Percentiles rank a stretch among this genome's conserved stretches.
Conservation (phyloP, 2,113 vertebrate species). For the Oncorhynchus nerka region DNA sequence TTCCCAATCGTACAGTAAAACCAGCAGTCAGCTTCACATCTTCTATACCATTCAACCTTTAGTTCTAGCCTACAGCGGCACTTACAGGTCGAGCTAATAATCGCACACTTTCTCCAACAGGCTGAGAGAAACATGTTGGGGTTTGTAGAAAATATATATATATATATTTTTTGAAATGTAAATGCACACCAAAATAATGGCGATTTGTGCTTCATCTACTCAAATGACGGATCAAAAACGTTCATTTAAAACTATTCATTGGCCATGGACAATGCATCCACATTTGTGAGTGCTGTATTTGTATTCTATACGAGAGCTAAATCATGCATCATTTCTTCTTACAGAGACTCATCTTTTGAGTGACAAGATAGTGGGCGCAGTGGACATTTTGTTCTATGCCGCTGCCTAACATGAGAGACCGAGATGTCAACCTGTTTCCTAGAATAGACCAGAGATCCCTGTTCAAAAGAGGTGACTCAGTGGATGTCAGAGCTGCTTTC, state of each 20-base stretch:
- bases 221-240: not conserved
- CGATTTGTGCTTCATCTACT: constrained; percentile 33
- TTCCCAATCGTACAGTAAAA: not conserved
- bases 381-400: not conserved
- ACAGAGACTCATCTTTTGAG: no score
- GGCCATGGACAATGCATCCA: not conserved
- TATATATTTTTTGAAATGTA: no score
- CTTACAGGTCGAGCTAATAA: not conserved
- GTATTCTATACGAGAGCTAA: not conserved
- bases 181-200: not conserved
- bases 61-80: not conserved
- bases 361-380: not conserved
- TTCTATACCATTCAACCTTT: not conserved
- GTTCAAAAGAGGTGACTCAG: constrained; percentile 10
- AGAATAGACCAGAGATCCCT: constrained; percentile 29
- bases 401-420: not conserved
- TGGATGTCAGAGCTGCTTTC: not conserved
- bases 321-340: not conserved
- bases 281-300: not conserved
- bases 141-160: not conserved
- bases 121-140: not conserved
- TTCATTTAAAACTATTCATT: not conserved
- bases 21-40: not conserved
- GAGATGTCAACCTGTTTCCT: not conserved
- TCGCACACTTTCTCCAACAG: not conserved